These are phyloP conservation scores for Tupaia chinensis DNA, from an alignment of 2,113 vertebrate genomes.

Conservation along the genomic window DNA sequence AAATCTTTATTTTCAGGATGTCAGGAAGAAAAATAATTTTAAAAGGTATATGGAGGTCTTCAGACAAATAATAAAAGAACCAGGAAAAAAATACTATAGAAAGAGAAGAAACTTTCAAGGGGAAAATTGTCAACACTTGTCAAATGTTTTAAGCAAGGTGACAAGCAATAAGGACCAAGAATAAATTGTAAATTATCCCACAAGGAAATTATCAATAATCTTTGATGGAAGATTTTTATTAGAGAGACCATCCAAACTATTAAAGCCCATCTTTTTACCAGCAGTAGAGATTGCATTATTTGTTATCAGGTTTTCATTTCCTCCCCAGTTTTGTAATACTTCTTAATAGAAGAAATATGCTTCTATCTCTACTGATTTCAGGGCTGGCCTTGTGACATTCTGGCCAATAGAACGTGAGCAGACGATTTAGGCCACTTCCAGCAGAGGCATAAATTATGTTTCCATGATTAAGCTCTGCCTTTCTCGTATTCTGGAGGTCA, in stretches of 20 bases:
- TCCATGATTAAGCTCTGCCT: neutral
- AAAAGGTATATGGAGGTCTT: neutral
- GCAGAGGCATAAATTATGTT: neutral
- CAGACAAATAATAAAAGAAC: neutral
- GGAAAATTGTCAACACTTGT: neutral
- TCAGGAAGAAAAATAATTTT: neutral
- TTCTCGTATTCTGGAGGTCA: neutral
- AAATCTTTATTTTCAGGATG: neutral
- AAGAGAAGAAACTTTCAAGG: neutral
- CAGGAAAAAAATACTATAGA: slow-evolving; percentile 6
- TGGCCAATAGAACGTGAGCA: neutral
- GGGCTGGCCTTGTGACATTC: neutral
- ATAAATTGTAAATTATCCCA: neutral
- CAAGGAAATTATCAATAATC: neutral
- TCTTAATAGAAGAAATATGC: neutral
- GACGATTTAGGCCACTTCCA: neutral
- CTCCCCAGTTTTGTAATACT: neutral
- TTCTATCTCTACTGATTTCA: neutral
- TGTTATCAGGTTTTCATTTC: slow-evolving; percentile 7
- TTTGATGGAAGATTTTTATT: slow-evolving; percentile 6
- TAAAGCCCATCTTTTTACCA: neutral
- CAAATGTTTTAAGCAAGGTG: neutral
- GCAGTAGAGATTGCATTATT: neutral
- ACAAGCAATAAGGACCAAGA: neutral
- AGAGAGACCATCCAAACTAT: neutral